Evolutionary conservation across 2,113 vertebrate species (phyloP), one percentile per base, ranked within the genome.

Genomic region (Pogona vitticeps): DNA sequence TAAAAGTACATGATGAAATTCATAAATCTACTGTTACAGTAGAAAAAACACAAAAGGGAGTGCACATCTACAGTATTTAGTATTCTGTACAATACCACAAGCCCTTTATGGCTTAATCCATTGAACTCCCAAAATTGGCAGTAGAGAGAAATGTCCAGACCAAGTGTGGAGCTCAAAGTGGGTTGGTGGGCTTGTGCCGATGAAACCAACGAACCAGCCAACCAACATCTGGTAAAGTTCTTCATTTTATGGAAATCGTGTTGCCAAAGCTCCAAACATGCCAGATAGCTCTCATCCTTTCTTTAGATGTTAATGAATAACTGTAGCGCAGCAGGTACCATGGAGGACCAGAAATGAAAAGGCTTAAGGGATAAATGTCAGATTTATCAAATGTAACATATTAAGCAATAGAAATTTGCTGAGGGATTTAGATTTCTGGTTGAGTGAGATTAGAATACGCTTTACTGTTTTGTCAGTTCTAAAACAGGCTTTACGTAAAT

Each of bases 371-470:
- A 77, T 77, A 85, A 68, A 77, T 63, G 23, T 68, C 52, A 40
- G 73, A 77, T 85, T 77, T 85, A 85, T 68, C 58, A 36, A 68
- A 78, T 78, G n/a, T 70, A 68, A 78, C 42, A 56, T 76, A 67
- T 84, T 76, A 84, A 63, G 59, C 76, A 28, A 33, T 65, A 85
- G 83, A 77, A 3, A 56, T 68, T 76, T 84, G 83, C 40, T 33
- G 83, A 84, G 59, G 58, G 83, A 84, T 84, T 84, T 84, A 65
- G 75, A 70, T 85, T 77, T 68, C 61, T 77, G 42, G 63, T 77
- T 85, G 83, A 56, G 31, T 26, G 13, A 76, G 83, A 77, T 85
- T 68, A 68, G 67, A 78, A 85, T 67, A 36, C 59, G 73, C 76
- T 85, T 76, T 85, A 76, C 52, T 65, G 21, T 77, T 68, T 26